Percentiles rank a stretch among this genome's conserved stretches.
Evolutionary conservation across 1,140 invertebrate species (phyloP).

Genomic region (Papilio glaucus): DNA sequence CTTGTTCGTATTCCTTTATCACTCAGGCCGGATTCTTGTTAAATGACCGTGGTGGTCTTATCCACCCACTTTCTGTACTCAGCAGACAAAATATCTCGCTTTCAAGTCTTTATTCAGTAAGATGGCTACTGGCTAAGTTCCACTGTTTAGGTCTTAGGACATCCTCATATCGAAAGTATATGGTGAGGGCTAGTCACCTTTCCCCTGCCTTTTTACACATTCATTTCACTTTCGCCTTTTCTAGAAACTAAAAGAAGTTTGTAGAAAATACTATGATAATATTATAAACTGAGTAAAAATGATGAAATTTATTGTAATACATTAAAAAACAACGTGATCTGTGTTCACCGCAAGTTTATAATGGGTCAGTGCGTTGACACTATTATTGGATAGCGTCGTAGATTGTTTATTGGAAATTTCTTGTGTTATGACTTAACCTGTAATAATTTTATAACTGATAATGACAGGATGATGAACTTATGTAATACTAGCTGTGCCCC

Average conservation of each 20-base stretch:
- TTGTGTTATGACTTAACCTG: conserved; percentile 14
- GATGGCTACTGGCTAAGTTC: too few relatives aligned
- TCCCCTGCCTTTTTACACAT: too few relatives aligned
- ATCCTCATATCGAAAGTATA: not conserved
- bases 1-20: too few relatives aligned
- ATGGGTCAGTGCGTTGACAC: conserved; percentile 3
- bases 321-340: conserved; percentile 2
- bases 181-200: too few relatives aligned
- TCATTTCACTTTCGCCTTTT: not conserved
- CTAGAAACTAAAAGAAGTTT: not conserved
- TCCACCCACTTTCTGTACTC: too few relatives aligned
- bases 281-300: not conserved
- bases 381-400: not conserved
- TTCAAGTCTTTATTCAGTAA: too few relatives aligned
- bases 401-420: not conserved
- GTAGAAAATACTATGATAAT: not conserved
- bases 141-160: not conserved
- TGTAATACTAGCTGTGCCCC: too few relatives aligned
- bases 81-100: too few relatives aligned
- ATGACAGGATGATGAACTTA: too few relatives aligned
- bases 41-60: too few relatives aligned
- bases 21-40: too few relatives aligned
- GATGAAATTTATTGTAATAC: not conserved
- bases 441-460: conserved; percentile 11
- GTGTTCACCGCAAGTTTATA: not conserved